Base-by-base conservation (phyloP, 2,797 vertebrate species). In the Distichodus sexfasciatus region DNA sequence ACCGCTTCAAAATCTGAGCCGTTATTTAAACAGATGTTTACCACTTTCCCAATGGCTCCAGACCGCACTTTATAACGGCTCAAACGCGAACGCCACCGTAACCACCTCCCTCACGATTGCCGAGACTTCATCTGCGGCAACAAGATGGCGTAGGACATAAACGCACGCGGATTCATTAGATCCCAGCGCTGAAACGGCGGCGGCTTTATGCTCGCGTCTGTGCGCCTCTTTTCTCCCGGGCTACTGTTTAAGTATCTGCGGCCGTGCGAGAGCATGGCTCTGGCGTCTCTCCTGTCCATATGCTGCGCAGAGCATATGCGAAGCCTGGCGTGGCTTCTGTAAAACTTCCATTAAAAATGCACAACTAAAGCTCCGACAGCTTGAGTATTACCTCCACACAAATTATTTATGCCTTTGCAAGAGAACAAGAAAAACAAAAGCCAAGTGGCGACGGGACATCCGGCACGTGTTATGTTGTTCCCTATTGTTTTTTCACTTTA, bases 281-380 rank as follows among this genome's bases (percentile, higher is more conserved):
- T 84, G 86, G 87, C 83, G 84, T 87, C 86, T 87, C 81, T 71
- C 55, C 44, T 69, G 53, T 74, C 89, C 89, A 89, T 92, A 88
- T 91, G 90, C 87, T 84, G 85, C 81, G 79, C 76, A 75, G 84
- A 84, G 85, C 90, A 92, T 91, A 92, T 91, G 90, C 85, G 87
- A 76, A 84, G 88, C 89, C 90, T 91, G 88, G 85, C 89, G 86
- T 81, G 35, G 86, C 88, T 91, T 92, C 90, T 92, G 91, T 90
- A 90, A 92, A 91, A 90, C 81, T 87, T 88, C 90, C 90, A 92
- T 92, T 92, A 91, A 92, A 91, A 90, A 93, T 93, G 91, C 89
- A 91, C 91, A 92, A 92, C 87, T 92, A 91, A 90, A 87, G 86
- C 88, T 92, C 87, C 84, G 87, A 91, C 91, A 92, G 91, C 90